Conservation (phyloP, 2,888 invertebrate species). For the Seira sanloemensis region DNA sequence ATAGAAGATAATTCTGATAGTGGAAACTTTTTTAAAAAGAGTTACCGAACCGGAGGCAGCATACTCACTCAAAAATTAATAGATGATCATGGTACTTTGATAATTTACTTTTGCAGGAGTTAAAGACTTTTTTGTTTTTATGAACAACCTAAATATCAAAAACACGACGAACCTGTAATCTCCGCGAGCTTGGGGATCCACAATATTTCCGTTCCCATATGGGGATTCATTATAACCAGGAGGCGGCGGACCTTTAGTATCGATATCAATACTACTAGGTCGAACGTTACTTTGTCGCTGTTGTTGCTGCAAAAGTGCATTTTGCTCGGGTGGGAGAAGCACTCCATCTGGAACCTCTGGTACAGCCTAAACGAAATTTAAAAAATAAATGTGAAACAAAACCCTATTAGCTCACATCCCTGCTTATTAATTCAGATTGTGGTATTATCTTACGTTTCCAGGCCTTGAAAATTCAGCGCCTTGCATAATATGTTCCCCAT, state of each 20-base stretch:
- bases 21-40: not conserved
- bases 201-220: conserved; percentile 68
- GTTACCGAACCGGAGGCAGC: not conserved
- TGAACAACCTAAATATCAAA: too few relatives aligned
- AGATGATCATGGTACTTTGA: not conserved
- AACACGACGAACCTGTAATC: conserved; percentile 73
- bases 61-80: too few relatives aligned
- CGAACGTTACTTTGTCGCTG: conserved; percentile 78
- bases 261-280: conserved; percentile 91
- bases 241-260: conserved; percentile 51
- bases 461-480: conserved; percentile 68
- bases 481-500: conserved; percentile 89
- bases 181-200: conserved; percentile 53
- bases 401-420: not conserved
- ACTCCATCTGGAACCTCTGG: conserved; percentile 70
- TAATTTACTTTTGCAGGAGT: not conserved
- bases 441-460: conserved; percentile 62
- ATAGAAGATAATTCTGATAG: not conserved
- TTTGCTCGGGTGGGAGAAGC: conserved; percentile 60
- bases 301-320: conserved; percentile 48
- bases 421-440: not conserved
- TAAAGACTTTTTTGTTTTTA: not conserved
- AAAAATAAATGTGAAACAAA: conserved; percentile 29
- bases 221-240: conserved; percentile 64
- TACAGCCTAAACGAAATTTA: conserved; percentile 48